phyloP scores from a whole-genome alignment of 1,140 invertebrate species.

The Amyelois transitella region DNA sequence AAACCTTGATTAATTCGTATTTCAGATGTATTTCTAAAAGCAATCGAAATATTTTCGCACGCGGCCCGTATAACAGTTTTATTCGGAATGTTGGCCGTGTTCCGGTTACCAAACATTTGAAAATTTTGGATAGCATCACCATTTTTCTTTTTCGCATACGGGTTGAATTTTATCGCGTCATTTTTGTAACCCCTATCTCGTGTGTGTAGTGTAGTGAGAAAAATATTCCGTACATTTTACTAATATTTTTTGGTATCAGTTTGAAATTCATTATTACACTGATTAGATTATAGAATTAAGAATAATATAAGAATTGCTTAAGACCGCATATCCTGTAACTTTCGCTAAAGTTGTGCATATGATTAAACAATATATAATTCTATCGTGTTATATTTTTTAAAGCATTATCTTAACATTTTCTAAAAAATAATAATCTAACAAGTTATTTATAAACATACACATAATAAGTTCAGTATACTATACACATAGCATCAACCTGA shows the following conservation, averaged over 20 bases:
- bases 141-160: neutral
- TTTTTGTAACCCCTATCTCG: neutral
- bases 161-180: neutral
- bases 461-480: neutral
- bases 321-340: too few species aligned
- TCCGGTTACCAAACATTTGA: neutral
- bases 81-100: neutral
- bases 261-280: neutral
- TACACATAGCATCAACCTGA: conserved; percentile 12
- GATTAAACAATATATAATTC: too few species aligned
- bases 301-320: too few species aligned
- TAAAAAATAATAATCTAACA: too few species aligned
- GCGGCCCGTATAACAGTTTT: neutral
- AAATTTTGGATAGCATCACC: neutral
- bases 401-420: too few species aligned
- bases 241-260: neutral
- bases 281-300: too few species aligned
- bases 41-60: neutral
- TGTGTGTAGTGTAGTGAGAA: too few species aligned
- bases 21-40: too few species aligned
- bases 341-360: too few species aligned
- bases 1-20: too few species aligned
- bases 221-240: neutral
- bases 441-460: too few species aligned
- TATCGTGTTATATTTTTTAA: too few species aligned